Conservation (phyloP, 2,888 invertebrate species). For the Thera obeliscata region DNA sequence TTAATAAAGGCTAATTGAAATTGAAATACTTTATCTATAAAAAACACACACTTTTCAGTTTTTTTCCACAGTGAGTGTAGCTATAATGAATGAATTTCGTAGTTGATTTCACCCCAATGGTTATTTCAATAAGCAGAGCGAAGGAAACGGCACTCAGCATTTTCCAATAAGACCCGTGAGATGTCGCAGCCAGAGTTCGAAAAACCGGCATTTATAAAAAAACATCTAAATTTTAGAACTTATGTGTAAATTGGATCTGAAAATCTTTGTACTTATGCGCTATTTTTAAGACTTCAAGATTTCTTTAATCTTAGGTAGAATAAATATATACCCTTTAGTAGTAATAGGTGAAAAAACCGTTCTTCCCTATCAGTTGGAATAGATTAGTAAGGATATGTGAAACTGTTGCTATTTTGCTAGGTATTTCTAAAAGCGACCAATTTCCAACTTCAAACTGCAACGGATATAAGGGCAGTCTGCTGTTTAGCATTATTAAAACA, state of each 20-base stretch:
- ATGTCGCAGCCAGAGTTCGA: conserved; percentile 48
- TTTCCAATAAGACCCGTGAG: conserved; percentile 71
- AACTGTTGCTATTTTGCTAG: background rate
- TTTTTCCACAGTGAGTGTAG: background rate
- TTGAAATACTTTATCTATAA: no score
- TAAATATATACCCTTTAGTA: no score
- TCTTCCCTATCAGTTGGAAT: no score
- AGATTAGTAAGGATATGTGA: no score
- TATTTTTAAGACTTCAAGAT: no score
- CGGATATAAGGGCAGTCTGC: conserved; percentile 67
- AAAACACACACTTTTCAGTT: no score
- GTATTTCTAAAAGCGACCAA: conserved; percentile 19
- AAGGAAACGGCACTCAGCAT: conserved; percentile 62
- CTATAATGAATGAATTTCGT: conserved; percentile 17
- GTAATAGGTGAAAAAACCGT: no score
- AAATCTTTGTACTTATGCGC: background rate
- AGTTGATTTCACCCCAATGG: conserved; percentile 29
- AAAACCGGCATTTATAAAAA: background rate
- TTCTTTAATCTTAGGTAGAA: no score
- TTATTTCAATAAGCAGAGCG: conserved; percentile 64
- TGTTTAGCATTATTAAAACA: conserved; percentile 75
- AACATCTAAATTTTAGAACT: background rate
- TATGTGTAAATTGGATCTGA: background rate
- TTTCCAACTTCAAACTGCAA: conserved; percentile 38
- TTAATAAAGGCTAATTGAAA: no score